Base-by-base conservation (phyloP, 2,797 vertebrate species). In the Sphenodon punctatus region DNA sequence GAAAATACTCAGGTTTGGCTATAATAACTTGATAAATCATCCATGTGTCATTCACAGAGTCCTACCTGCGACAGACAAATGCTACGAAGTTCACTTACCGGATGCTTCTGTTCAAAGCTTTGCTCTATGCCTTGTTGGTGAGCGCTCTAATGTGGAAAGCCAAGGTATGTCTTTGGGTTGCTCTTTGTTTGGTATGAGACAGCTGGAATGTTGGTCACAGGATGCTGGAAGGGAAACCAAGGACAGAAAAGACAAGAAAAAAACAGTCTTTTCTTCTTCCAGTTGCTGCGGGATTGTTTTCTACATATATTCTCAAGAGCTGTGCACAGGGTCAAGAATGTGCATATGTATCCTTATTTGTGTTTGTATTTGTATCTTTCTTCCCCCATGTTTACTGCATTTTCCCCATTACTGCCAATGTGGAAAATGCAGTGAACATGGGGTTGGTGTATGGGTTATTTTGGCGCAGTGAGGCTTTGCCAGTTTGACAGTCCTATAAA, bases 71-170 rank as follows among this genome's bases (percentile, higher is more conserved):
- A 13, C 86, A 91, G 12, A 43, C 94, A 48, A 90, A 94, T 60
- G 94, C 94, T 30, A 80, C 94, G 80, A 95, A 92, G 46, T 43
- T 95, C 60, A 87, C 94, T 9, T 95, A 95, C 59, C 80, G 93
- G 79, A 82, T 95, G 55, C 91, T 95, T 41, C 91, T 94, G 51
- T 86, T 93, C 27, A 95, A 95, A 75, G 94, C 94, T 14, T 71
- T 94, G 2, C 38, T 95, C 30, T 95, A 95, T 1, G 94, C 93
- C 2, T 23, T 91, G 69, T 51, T 95, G 67, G 89, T 93, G 84
- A 92, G 93, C 8, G 4, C 42, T 10, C 69, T 95, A 16, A 68
- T 92, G 80, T 88, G 94, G 82, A 90, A 68, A 75, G 64, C 84
- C 71, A 91, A 84, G 94, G 94, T 95, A 86, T 67, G 84, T 51